Percentiles rank a stretch among this genome's conserved stretches.
Conservation (phyloP, 2,797 vertebrate species). For the Pempheris klunzingeri region DNA sequence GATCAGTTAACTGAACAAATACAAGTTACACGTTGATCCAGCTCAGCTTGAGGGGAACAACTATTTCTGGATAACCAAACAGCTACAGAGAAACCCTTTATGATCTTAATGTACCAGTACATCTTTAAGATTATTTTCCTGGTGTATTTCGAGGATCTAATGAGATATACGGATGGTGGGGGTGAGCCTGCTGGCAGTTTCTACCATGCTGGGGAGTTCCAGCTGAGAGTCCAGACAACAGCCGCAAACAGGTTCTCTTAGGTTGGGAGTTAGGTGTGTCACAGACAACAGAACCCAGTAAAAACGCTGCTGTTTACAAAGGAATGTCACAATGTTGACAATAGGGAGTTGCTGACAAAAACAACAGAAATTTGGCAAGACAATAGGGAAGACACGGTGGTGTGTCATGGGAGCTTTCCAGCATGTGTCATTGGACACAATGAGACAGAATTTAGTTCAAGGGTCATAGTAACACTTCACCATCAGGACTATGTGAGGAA, state of each 20-base stretch:
- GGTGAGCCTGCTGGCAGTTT: slow-evolving; percentile 36
- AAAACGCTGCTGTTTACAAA: slow-evolving; percentile 61
- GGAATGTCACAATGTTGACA: slow-evolving; percentile 48
- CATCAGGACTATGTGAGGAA: neutral
- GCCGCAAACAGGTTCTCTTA: slow-evolving; percentile 70
- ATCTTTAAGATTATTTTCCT: slow-evolving; percentile 8
- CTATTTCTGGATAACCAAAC: slow-evolving; percentile 26
- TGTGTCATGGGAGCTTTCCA: neutral
- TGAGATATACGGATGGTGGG: neutral
- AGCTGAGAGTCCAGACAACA: slow-evolving; percentile 42
- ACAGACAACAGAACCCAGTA: slow-evolving; percentile 51
- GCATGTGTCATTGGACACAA: neutral
- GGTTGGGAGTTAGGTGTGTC: slow-evolving; percentile 64
- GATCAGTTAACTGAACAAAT: slow-evolving; percentile 31
- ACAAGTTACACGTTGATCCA: slow-evolving; percentile 28
- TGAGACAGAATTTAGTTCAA: neutral
- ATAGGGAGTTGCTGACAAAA: slow-evolving; percentile 9
- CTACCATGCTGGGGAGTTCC: slow-evolving; percentile 22
- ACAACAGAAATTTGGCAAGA: slow-evolving; percentile 2
- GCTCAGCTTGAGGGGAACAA: slow-evolving; percentile 1
- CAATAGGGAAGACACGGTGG: slow-evolving; percentile 3
- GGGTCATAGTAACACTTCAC: neutral
- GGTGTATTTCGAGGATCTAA: slow-evolving; percentile 1
- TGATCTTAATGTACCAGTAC: neutral
- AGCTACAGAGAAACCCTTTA: slow-evolving; percentile 3